Percentiles rank a stretch among this genome's conserved stretches.
Conservation (phyloP, 2,113 vertebrate genomes). For the Aix galericulata region DNA sequence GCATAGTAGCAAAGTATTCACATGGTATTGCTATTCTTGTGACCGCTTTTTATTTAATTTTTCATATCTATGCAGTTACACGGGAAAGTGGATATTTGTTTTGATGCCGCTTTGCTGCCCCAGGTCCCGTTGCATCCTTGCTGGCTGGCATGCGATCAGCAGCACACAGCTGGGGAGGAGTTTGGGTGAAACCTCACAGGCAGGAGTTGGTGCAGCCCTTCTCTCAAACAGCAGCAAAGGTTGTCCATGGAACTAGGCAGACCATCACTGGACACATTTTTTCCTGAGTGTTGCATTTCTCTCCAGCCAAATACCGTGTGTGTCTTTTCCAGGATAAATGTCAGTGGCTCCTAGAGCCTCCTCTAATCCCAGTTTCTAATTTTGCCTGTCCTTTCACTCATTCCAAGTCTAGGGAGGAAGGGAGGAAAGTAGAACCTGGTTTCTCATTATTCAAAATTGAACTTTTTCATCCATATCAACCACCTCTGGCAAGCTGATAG, state of each 20-base stretch:
- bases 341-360: background rate
- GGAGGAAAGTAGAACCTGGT: background rate
- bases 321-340: background rate
- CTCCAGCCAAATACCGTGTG: background rate
- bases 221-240: background rate
- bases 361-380: background rate
- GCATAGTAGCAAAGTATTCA: background rate
- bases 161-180: background rate
- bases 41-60: background rate
- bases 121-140: fast-evolving
- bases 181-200: background rate
- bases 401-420: background rate
- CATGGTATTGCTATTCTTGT: background rate
- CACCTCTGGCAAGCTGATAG: background rate
- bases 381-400: background rate
- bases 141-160: background rate
- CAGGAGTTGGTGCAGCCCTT: background rate
- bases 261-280: background rate
- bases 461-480: background rate
- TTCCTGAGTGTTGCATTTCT: background rate
- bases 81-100: background rate
- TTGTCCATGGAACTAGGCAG: too few relatives aligned
- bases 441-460: background rate
- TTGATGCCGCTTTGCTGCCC: background rate
- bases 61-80: background rate